Conservation (phyloP, 30 jellyfish, hydroid and myxozoan species). For the Kudoa iwatai region DNA sequence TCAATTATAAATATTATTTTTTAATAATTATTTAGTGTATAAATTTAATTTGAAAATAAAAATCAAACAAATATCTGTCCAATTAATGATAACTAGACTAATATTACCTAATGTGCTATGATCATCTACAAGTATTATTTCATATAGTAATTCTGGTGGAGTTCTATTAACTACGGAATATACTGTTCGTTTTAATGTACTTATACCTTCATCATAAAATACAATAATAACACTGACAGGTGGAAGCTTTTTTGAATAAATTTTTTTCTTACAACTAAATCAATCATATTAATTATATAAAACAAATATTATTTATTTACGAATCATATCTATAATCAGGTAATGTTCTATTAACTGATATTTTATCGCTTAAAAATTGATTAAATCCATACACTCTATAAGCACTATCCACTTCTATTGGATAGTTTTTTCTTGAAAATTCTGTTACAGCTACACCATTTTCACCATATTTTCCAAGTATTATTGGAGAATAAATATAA, state of each 20-base stretch:
- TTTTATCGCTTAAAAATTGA: conserved; percentile 56
- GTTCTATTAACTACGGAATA: conserved; percentile 50
- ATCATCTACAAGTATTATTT: conserved; percentile 56
- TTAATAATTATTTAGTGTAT: too few relatives aligned
- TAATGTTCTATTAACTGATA: conserved; percentile 32
- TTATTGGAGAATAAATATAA: too few relatives aligned
- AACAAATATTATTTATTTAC: too few relatives aligned
- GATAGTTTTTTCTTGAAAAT: conserved; percentile 26
- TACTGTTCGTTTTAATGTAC: conserved; percentile 57
- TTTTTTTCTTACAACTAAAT: conserved; percentile 17
- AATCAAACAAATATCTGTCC: too few relatives aligned
- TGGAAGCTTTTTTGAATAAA: conserved; percentile 23
- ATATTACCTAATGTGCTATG: conserved; percentile 41
- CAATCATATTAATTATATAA: too few relatives aligned
- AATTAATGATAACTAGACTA: neutral
- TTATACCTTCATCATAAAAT: conserved; percentile 82
- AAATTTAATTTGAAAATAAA: too few relatives aligned
- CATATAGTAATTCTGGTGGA: conserved; percentile 56
- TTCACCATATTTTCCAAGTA: conserved; percentile 45
- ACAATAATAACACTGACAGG: conserved; percentile 46
- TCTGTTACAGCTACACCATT: conserved; percentile 19
- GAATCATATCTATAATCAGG: too few relatives aligned
- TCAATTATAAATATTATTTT: too few relatives aligned
- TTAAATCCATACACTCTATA: conserved; percentile 63
- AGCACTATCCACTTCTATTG: conserved; percentile 8